These are phyloP conservation scores for Pterobdella sp. DNA, from an alignment of 2,888 invertebrate species.

Conservation along the genomic window DNA sequence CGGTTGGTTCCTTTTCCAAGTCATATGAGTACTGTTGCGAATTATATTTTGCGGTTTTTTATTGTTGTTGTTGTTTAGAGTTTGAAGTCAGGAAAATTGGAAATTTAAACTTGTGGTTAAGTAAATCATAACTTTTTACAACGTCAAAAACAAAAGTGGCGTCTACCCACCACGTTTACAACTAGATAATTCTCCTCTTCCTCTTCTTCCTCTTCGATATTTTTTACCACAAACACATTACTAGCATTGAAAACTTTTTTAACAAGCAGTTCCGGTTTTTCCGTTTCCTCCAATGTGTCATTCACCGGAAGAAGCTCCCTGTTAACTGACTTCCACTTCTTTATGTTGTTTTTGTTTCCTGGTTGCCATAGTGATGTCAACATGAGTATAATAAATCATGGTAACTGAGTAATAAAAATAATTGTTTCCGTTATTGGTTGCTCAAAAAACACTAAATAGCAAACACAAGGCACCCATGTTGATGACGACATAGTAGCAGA, in stretches of 20 bases:
- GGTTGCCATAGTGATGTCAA: background rate
- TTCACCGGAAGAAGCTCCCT: background rate
- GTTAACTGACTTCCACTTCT: slow-evolving; percentile 2
- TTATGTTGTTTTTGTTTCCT: slow-evolving; percentile 23
- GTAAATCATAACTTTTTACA: background rate
- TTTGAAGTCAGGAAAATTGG: too few relatives aligned
- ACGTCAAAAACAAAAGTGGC: background rate
- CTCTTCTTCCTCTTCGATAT: background rate
- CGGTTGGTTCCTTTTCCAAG: slow-evolving; percentile 20
- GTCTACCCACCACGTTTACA: background rate
- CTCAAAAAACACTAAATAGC: background rate
- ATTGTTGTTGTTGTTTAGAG: too few relatives aligned
- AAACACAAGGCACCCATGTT: background rate
- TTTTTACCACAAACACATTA: too few relatives aligned
- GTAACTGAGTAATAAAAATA: background rate
- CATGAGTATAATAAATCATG: background rate
- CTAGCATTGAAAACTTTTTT: background rate
- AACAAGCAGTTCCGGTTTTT: background rate
- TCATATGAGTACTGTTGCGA: slow-evolving; percentile 15
- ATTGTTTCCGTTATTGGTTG: too few relatives aligned
- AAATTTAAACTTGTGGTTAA: too few relatives aligned
- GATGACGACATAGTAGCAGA: slow-evolving; percentile 9
- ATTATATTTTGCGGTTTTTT: background rate
- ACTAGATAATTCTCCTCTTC: background rate
- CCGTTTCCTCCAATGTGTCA: background rate